phyloP scores from a whole-genome alignment of 2,888 invertebrate genomes.

The Malthinus flaveolus region DNA sequence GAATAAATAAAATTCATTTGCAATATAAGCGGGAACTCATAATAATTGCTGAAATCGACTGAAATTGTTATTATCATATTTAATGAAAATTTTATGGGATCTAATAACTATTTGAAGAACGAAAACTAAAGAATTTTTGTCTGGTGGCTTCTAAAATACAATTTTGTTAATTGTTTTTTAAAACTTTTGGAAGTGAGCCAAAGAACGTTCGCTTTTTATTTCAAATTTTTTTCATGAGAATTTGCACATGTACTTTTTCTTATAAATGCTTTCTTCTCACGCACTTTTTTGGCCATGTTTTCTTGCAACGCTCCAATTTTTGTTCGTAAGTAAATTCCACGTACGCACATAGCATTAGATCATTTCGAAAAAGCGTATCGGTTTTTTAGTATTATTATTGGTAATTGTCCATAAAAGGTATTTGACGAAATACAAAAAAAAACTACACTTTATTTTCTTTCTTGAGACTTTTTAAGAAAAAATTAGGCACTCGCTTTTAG shows the following conservation, averaged over 20 bases:
- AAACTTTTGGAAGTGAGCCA: conserved; percentile 10
- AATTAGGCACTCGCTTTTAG: too few relatives aligned
- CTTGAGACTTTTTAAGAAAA: too few relatives aligned
- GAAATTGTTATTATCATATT: too few relatives aligned
- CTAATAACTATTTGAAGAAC: background rate
- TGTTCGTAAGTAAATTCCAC: too few relatives aligned
- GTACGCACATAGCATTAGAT: too few relatives aligned
- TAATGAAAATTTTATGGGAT: too few relatives aligned
- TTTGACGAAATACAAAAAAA: too few relatives aligned
- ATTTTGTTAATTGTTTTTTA: conserved; percentile 10
- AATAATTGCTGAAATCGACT: background rate
- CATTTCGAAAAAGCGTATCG: too few relatives aligned
- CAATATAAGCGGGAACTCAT: background rate
- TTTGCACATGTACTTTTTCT: conserved; percentile 15
- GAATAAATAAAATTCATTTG: conserved; percentile 7
- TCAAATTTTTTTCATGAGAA: conserved; percentile 12
- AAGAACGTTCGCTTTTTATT: conserved; percentile 9
- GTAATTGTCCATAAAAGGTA: too few relatives aligned
- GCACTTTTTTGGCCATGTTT: conserved; percentile 8
- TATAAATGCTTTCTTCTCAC: conserved; percentile 16
- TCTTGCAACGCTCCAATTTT: background rate
- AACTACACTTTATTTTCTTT: too few relatives aligned
- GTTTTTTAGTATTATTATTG: too few relatives aligned
- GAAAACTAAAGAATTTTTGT: conserved; percentile 6
- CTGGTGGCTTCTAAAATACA: conserved; percentile 10